phyloP scores from a whole-genome alignment of 2,113 vertebrate species.

The Albula goreensis region DNA sequence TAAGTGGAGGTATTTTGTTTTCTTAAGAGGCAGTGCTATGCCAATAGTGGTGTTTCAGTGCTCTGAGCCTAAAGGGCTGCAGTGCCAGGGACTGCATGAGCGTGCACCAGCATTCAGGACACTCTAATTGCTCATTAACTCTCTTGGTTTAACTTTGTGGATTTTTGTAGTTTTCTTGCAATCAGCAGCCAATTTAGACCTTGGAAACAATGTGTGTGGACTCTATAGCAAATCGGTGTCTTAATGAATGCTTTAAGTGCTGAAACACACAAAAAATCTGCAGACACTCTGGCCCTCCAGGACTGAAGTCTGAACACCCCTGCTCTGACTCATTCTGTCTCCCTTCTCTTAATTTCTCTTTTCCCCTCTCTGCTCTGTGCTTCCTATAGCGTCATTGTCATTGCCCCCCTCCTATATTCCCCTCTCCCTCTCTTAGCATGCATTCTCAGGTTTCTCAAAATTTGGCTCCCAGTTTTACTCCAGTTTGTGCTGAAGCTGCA shows the following conservation, averaged over 20 bases:
- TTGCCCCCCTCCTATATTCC: not conserved
- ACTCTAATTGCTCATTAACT: not conserved
- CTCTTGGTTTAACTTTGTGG: too few species aligned
- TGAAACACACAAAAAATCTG: too few species aligned
- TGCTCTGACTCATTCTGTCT: not conserved
- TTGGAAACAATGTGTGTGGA: too few species aligned
- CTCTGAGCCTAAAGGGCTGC: not conserved
- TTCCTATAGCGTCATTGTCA: not conserved
- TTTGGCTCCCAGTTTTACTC: not conserved
- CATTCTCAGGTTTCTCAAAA: not conserved
- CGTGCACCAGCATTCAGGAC: not conserved
- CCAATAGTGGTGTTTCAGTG: not conserved
- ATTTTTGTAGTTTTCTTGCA: too few species aligned
- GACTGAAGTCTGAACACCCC: too few species aligned
- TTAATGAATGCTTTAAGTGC: too few species aligned
- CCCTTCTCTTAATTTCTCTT: not conserved
- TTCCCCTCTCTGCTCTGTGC: not conserved
- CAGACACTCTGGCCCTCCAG: too few species aligned
- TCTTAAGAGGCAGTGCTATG: not conserved
- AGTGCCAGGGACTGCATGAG: not conserved
- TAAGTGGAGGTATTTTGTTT: not conserved
- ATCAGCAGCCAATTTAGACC: too few species aligned
- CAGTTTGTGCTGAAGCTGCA: slow-evolving; percentile 25
- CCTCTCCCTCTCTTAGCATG: not conserved
- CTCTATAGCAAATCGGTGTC: too few species aligned